A percentile compares a stretch with the other conserved stretches of the same genome.
phyloP scores from a whole-genome alignment of 2,888 invertebrate genomes.

The Macrophya annulata region DNA sequence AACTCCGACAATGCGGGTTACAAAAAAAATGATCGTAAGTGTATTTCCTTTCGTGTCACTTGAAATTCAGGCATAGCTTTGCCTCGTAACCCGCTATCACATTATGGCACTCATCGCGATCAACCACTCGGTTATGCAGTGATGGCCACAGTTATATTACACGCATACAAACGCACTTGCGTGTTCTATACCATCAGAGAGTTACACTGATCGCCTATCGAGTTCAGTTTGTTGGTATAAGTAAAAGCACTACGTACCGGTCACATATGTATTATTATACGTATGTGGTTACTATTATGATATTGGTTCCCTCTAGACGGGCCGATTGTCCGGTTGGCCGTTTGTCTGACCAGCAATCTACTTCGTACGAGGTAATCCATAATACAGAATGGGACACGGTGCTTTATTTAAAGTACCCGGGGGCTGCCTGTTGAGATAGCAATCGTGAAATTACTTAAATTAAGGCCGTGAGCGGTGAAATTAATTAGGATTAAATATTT shows the following conservation, averaged over 20 bases:
- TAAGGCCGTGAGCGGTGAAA: constrained; percentile 60
- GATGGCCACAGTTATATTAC: constrained; percentile 67
- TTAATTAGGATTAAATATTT: constrained; percentile 59
- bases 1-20: background rate
- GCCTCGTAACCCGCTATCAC: constrained; percentile 60
- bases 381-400: constrained; percentile 59
- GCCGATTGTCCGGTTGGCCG: constrained; percentile 28
- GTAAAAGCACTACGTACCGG: background rate
- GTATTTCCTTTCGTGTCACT: background rate
- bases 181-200: constrained; percentile 14
- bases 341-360: constrained; percentile 66
- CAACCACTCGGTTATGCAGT: constrained; percentile 75
- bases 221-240: constrained; percentile 2
- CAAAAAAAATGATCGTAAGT: background rate
- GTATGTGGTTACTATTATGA: constrained; percentile 41
- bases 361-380: constrained; percentile 59
- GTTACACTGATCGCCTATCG: constrained; percentile 27
- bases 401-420: constrained; percentile 73
- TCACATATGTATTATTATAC: background rate
- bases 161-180: constrained; percentile 16
- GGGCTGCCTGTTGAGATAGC: constrained; percentile 61
- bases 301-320: constrained; percentile 34
- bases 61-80: constrained; percentile 25
- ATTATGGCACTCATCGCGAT: constrained; percentile 71
- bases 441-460: constrained; percentile 71